Conservation (phyloP, 2,888 invertebrate genomes). For the Pasiphila rectangulata region DNA sequence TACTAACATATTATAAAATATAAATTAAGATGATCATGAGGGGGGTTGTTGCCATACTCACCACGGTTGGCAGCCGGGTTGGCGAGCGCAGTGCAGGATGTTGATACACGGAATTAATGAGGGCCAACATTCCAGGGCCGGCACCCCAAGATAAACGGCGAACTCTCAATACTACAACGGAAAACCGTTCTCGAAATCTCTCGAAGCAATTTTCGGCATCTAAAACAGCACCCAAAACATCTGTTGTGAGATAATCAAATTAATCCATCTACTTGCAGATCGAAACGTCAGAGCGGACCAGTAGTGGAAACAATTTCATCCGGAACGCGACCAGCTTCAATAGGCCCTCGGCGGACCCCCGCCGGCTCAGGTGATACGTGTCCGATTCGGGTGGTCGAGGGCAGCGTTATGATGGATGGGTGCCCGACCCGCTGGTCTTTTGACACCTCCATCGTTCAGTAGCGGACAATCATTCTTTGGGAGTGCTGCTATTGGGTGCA, state of each 20-base stretch:
- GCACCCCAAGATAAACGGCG: background rate
- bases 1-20: too few relatives aligned
- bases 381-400: slow-evolving; percentile 45
- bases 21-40: too few relatives aligned
- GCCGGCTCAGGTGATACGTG: slow-evolving; percentile 18
- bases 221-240: slow-evolving; percentile 50
- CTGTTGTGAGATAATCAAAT: slow-evolving; percentile 76
- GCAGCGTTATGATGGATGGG: slow-evolving; percentile 70
- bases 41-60: too few relatives aligned
- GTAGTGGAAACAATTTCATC: slow-evolving; percentile 75
- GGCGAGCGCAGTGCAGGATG: too few relatives aligned
- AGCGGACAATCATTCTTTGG: slow-evolving; percentile 69
- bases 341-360: slow-evolving; percentile 35
- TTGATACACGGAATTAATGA: too few relatives aligned
- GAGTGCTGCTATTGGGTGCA: slow-evolving; percentile 63
- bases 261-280: slow-evolving; percentile 79
- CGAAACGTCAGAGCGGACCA: slow-evolving; percentile 75
- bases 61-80: too few relatives aligned
- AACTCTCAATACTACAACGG: background rate
- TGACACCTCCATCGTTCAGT: slow-evolving; percentile 75
- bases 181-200: background rate
- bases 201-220: slow-evolving; percentile 8
- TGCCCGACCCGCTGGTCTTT: slow-evolving; percentile 68
- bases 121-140: too few relatives aligned
- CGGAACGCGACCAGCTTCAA: slow-evolving; percentile 41